Base-by-base conservation (phyloP, 2,797 vertebrate species). In the Xenops minutus region DNA sequence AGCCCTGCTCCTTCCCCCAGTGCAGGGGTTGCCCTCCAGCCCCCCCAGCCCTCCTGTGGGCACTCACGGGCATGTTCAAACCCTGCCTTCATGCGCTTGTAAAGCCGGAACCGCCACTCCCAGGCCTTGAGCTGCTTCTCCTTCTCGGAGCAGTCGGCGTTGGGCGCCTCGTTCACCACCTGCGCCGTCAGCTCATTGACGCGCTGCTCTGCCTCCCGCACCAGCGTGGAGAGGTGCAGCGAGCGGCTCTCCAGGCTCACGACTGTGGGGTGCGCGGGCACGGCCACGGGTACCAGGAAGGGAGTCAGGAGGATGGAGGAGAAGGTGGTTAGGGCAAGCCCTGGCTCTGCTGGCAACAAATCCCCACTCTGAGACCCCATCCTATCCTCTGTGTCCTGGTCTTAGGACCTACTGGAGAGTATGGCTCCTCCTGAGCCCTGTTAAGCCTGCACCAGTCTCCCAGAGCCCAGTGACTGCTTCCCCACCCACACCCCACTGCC, bases 41-140 rank as follows among this genome's bases (percentile, higher is more conserved):
- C 30, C 21, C 52, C 36, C 67, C 20, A 39, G 15, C 58, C 59
- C 87, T 37, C 26, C 64, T 29, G 55, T 0, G 1, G 73, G 62
- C 80, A 97, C 98, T 98, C 94, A 98, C 98, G 96, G 71, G 98
- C 98, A 17, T 98, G 98, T 89, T 98, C 98, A 90, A 99, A 99
- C 91, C 99, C 99, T 7, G 98, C 98, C 97, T 98, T 98, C 99
- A 99, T 99, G 92, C 99, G 99, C 74, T 98, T 98, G 97, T 99
- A 99, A 73, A 99, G 99, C 97, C 98, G 98, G 61, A 98, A 98
- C 63, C 98, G 98, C 99, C 99, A 99, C 88, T 99, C 98, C 99
- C 99, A 99, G 78, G 98, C 98, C 93, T 98, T 99, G 14, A 99
- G 98, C 94, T 99, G 98, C 88, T 98, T 98, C 95, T 99, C 98